Conservation (phyloP, 2,797 vertebrate genomes). For the Rhinella marina region DNA sequence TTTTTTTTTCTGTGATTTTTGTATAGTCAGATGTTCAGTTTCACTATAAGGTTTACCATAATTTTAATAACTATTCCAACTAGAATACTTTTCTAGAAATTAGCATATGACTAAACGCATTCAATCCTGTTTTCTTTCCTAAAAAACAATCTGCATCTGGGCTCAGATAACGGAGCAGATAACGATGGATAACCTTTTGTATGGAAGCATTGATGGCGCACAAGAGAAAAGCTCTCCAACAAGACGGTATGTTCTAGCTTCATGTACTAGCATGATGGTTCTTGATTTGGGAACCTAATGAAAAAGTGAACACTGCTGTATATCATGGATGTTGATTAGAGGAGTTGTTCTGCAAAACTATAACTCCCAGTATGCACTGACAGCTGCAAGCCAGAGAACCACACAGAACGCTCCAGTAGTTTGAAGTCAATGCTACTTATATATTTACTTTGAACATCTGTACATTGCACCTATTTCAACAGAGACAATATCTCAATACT, state of each 20-base stretch:
- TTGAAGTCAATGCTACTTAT: too few species aligned
- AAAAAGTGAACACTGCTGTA: not conserved
- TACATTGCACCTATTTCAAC: too few species aligned
- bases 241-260: not conserved
- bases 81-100: not conserved
- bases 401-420: too few species aligned
- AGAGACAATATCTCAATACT: not conserved
- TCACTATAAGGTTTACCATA: too few species aligned
- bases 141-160: not conserved
- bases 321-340: not conserved
- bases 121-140: not conserved
- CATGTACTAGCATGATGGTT: not conserved
- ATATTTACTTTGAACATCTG: too few species aligned
- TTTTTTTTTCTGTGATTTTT: too few species aligned
- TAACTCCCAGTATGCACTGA: too few species aligned
- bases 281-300: not conserved
- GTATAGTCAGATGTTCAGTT: too few species aligned
- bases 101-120: not conserved
- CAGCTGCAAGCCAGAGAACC: too few species aligned
- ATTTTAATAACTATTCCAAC: not conserved
- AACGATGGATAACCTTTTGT: not conserved
- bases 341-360: not conserved
- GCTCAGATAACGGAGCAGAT: not conserved
- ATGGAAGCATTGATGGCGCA: not conserved
- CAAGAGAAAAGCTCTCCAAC: not conserved